These are phyloP conservation scores for Threskiornis aethiopicus DNA, from an alignment of 2,797 vertebrate species.

Conservation along the genomic window DNA sequence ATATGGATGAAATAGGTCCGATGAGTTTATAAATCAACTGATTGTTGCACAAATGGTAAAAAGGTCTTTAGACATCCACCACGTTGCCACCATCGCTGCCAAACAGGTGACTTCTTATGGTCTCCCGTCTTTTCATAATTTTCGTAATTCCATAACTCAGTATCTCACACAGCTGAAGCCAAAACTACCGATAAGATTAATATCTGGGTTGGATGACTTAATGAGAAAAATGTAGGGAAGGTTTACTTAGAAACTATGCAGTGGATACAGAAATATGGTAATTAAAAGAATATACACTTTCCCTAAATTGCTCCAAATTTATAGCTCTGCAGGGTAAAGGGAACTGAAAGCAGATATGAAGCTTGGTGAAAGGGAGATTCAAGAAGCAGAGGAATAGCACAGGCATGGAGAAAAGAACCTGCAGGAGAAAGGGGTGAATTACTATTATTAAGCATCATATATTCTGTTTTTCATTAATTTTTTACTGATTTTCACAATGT, in stretches of 20 bases:
- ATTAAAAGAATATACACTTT: background rate
- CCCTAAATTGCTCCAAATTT: background rate
- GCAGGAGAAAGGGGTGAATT: background rate
- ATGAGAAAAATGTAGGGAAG: background rate
- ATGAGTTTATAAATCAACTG: background rate
- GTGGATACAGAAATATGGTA: background rate
- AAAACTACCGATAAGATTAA: background rate
- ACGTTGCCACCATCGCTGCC: fast-evolving
- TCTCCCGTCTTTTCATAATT: background rate
- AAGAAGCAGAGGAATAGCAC: background rate
- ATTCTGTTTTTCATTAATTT: background rate
- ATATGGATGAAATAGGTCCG: background rate
- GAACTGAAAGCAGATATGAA: background rate
- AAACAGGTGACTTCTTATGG: background rate
- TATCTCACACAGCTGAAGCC: background rate
- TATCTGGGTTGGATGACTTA: background rate
- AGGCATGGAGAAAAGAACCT: background rate
- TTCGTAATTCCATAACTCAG: background rate
- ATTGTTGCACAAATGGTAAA: background rate
- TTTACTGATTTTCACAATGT: background rate
- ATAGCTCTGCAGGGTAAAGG: background rate
- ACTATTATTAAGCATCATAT: background rate
- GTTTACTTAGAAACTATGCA: background rate
- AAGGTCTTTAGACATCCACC: background rate
- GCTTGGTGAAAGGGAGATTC: background rate